Conservation (phyloP, 2,797 vertebrate species). For the Strix occidentalis region DNA sequence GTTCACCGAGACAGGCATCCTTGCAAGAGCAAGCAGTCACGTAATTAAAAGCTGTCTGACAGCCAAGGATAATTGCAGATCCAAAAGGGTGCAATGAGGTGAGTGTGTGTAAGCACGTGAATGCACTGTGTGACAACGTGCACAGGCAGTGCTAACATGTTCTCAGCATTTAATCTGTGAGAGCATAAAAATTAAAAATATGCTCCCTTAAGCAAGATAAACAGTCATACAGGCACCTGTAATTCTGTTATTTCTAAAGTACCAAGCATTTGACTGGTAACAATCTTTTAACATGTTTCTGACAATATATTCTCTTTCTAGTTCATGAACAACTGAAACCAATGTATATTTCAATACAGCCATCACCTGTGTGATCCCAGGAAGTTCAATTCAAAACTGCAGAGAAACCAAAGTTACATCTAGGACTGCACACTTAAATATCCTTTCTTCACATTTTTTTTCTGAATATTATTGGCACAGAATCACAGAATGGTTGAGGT, state of each 20-base stretch:
- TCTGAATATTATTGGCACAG: neutral
- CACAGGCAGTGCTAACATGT: neutral
- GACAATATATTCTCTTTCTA: neutral
- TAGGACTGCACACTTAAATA: neutral
- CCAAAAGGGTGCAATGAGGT: neutral
- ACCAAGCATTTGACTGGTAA: neutral
- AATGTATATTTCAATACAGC: neutral
- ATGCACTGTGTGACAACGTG: neutral
- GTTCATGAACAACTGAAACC: neutral
- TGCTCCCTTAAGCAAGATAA: neutral
- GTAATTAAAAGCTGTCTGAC: neutral
- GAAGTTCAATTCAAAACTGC: neutral
- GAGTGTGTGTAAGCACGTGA: neutral
- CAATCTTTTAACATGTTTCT: neutral
- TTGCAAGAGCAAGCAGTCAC: neutral
- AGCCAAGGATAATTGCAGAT: neutral
- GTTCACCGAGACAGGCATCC: neutral
- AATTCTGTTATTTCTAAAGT: neutral
- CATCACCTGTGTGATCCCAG: neutral
- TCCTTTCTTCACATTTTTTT: neutral
- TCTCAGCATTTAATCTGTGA: neutral
- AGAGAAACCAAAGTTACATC: neutral
- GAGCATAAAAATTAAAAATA: neutral
- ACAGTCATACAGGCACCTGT: neutral
- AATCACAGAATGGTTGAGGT: neutral